A percentile compares a stretch with the other conserved stretches of the same genome.
These are phyloP conservation scores for Caenorhabditis remanei DNA, from an alignment of 1,140 invertebrate species.

Conservation along the genomic window DNA sequence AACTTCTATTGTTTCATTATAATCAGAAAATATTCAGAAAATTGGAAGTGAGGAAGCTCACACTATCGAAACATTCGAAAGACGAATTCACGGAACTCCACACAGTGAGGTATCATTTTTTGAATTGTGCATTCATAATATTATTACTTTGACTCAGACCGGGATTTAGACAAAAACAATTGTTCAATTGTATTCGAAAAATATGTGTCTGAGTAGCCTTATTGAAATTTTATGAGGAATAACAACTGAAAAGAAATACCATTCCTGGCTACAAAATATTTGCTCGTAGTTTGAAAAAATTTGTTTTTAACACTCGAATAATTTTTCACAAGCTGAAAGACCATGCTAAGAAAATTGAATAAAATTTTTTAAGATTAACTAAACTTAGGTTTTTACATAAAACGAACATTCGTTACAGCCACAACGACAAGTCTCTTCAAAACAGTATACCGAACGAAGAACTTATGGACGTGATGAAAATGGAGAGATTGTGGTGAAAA, in stretches of 20 bases:
- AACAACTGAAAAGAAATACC: conserved; percentile 47
- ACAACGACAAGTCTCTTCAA: conserved; percentile 59
- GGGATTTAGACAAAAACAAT: not conserved
- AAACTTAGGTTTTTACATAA: not conserved
- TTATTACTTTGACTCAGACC: not conserved
- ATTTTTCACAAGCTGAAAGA: no score
- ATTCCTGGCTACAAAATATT: no score
- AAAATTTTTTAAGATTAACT: no score
- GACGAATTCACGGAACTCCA: conserved; percentile 64
- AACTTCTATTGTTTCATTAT: no score
- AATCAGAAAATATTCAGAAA: conserved; percentile 60
- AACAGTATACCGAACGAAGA: conserved; percentile 66
- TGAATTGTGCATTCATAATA: not conserved
- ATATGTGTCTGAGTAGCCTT: not conserved
- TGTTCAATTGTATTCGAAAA: not conserved
- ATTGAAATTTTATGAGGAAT: not conserved
- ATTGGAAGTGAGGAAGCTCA: conserved; percentile 67
- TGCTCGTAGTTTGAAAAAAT: no score
- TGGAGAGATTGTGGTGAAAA: conserved; percentile 67
- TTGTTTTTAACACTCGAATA: no score
- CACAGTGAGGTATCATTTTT: conserved; percentile 59
- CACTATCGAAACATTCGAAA: conserved; percentile 65
- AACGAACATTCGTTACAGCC: conserved; percentile 57
- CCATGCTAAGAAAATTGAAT: no score
- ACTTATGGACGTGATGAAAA: conserved; percentile 68